Evolutionary conservation across 2,888 invertebrate genomes (phyloP).

Genomic region (Sialis fuliginosa): DNA sequence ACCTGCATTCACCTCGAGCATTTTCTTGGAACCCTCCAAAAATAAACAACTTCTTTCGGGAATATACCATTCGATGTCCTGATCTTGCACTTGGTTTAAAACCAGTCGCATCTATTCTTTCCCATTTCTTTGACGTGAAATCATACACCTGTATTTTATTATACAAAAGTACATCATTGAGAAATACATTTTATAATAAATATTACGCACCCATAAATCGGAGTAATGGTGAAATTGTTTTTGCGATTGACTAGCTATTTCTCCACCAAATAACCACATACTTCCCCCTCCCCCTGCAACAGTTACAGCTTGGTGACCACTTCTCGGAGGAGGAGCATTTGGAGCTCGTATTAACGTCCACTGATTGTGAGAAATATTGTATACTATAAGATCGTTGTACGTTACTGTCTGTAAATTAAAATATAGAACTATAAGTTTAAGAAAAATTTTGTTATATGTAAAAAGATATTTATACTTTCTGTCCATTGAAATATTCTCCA

Average conservation of each 20-base stretch:
- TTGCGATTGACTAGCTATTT: slow-evolving; percentile 78
- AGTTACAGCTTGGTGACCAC: slow-evolving; percentile 73
- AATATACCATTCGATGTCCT: slow-evolving; percentile 73
- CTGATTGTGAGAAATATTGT: slow-evolving; percentile 57
- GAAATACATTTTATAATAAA: slow-evolving; percentile 21
- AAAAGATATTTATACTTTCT: slow-evolving; percentile 35
- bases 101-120: slow-evolving; percentile 53
- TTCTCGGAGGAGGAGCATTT: slow-evolving; percentile 72
- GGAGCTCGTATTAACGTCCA: slow-evolving; percentile 72
- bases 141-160: slow-evolving; percentile 26
- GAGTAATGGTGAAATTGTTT: slow-evolving; percentile 86
- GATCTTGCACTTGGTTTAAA: slow-evolving; percentile 65
- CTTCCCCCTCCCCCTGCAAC: slow-evolving; percentile 58
- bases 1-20: slow-evolving; percentile 34
- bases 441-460: slow-evolving; percentile 1
- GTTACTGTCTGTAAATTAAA: slow-evolving; percentile 47
- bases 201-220: slow-evolving; percentile 61
- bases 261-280: slow-evolving; percentile 75
- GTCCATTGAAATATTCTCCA: slow-evolving; percentile 81
- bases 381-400: slow-evolving; percentile 73
- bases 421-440: slow-evolving; percentile 9
- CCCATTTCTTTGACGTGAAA: slow-evolving; percentile 60
- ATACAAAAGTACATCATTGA: slow-evolving; percentile 52
- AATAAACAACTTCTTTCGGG: slow-evolving; percentile 61
- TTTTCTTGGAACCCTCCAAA: slow-evolving; percentile 92